Evolutionary conservation across 1,140 invertebrate genomes (phyloP), one percentile per base, ranked within the genome.

Genomic region (Dermatophagoides farinae): DNA sequence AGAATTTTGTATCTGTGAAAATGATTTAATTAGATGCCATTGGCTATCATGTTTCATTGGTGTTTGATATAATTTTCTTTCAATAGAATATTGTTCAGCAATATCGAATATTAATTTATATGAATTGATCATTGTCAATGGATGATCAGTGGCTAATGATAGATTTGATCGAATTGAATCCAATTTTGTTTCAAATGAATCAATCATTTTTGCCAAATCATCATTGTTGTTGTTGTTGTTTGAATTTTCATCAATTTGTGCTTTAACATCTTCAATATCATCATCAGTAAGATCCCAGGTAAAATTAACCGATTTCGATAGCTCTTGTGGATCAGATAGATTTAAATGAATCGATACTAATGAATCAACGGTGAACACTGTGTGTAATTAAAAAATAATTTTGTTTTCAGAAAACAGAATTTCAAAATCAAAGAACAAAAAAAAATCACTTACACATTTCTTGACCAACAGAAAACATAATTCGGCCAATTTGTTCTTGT

Each of bases 401-500:
- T 52, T 18, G 4, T 43, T 25, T 22, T 23, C 8, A 8, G 14
- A 43, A 16, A 47, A 23, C 18, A 12, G n/a, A n/a, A n/a, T n/a
- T n/a, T 60, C 25, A 1, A 50, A 49, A 11, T 14, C 39, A 57
- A 43, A 11, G 11, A 22, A 12, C 31, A 23, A 12, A 49, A 5
- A 12, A 16, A 18, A 47, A 16, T n/a, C n/a, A 44, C 57, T 58
- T 44, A 60, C 58, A 18, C 58, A 60, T 60, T 22, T 60, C 58
- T 23, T 60, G 58, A 16, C 58, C 58, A 37, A 60, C 38, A 1
- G n/a, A n/a, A 50, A 60, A 60, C 43, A 60, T 47, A 39, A 60
- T 51, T 9, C 46, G 41, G 9, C 44, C 58, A n/a, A 60, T 60
- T 49, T 37, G 43, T 43, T 60, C 44, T 23, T 60, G 58, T 23